Evolutionary conservation across 2,113 vertebrate species (phyloP), one percentile per base, ranked within the genome.

Genomic region (Dascyllus trimaculatus): DNA sequence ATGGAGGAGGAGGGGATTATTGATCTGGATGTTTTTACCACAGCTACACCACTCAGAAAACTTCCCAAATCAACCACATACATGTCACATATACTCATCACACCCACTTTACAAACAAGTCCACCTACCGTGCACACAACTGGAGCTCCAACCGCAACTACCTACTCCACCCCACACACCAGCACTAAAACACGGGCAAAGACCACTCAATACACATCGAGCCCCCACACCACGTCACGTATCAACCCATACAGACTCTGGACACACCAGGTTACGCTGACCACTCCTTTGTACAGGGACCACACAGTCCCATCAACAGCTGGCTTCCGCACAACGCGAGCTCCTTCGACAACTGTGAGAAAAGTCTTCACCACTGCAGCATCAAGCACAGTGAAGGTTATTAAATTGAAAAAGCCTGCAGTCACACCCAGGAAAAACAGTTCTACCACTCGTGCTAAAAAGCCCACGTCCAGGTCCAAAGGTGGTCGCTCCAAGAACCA

Each of bases 1-100:
- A 58, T 53, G n/a, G 84, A 80, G n/a, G 87, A 86, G 22, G 83
- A 87, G 21, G 81, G 29, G 3, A 90, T 89, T 71, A 89, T 89
- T 21, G 88, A 93, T 65, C 78, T 90, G 53, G 79, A 92, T 35
- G 63, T 88, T 51, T 57, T 72, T 0, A 88, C 90, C 43, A 66
- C 70, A 5, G 72, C 57, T 17, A 56, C 63, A 38, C 69, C 84
- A 8, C 22, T 29, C 40, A 82, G 15, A 74, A 85, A 51, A 52
- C 52, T 68, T 63, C 65, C 77, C 67, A 60, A 74, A 77, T 73
- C 70, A 24, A 73, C 85, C 58, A 56, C 77, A 26, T 48, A 75
- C 51, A 77, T 32, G 11, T 61, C 62, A 24, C 54, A 67, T 38
- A 24, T 64, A 57, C 62, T 74, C 67, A 70, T 53, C 51, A 75